Evolutionary conservation across 2,113 vertebrate genomes (phyloP).

Genomic region (Lagopus muta): DNA sequence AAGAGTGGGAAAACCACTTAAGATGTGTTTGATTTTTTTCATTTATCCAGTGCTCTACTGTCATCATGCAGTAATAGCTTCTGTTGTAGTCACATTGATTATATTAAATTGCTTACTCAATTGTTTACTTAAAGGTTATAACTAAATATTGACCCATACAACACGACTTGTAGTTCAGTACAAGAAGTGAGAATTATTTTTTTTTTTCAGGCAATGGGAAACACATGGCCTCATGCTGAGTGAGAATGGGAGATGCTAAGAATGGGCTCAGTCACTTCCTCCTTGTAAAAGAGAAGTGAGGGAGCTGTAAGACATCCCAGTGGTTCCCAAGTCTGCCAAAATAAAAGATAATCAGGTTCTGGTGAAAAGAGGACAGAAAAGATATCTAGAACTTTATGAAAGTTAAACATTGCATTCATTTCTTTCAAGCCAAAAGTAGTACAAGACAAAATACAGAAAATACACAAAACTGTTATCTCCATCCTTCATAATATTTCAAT

Average conservation of each 20-base stretch:
- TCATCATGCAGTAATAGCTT: neutral
- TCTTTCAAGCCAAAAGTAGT: neutral
- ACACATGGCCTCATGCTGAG: neutral
- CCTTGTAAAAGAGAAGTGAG: neutral
- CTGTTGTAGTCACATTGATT: neutral
- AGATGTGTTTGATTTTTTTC: neutral
- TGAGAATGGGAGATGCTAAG: neutral
- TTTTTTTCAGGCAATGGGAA: neutral
- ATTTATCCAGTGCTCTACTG: neutral
- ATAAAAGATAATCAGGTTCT: neutral
- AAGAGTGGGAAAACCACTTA: neutral
- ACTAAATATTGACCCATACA: too few relatives aligned
- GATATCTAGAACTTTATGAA: neutral
- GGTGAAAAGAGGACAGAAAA: neutral
- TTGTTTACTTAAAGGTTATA: neutral
- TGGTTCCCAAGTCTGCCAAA: neutral
- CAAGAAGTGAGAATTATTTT: neutral
- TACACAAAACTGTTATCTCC: too few relatives aligned
- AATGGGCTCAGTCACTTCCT: neutral
- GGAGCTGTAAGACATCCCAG: neutral
- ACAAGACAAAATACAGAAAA: neutral
- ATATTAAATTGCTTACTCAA: neutral
- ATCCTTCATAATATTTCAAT: neutral
- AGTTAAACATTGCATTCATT: neutral
- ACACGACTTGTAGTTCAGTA: too few relatives aligned